Conservation (phyloP, 2,888 invertebrate genomes). For the Oxycera nigricornis region DNA sequence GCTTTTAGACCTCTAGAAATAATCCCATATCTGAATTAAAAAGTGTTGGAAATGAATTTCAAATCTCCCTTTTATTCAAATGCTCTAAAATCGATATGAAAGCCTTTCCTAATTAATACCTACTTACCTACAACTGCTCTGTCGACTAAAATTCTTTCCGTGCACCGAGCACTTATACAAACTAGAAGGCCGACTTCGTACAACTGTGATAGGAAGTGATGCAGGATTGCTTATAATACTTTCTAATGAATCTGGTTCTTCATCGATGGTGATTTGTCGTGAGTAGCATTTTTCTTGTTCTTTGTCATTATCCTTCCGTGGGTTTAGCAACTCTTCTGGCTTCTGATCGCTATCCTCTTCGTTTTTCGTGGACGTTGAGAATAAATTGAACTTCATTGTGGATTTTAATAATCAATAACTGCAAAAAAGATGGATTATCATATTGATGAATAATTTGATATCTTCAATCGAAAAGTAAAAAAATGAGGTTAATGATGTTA, state of each 20-base stretch:
- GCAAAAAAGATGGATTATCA: neutral
- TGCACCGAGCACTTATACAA: conserved; percentile 55
- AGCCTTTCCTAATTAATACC: too few species aligned
- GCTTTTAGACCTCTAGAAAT: too few species aligned
- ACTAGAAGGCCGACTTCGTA: conserved; percentile 59
- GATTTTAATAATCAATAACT: neutral
- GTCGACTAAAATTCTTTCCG: conserved; percentile 56
- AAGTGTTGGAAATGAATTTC: too few species aligned
- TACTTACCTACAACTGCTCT: conserved; percentile 57
- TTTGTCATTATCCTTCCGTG: conserved; percentile 16
- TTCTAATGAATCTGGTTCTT: conserved; percentile 60
- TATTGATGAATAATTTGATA: neutral
- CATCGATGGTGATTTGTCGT: conserved; percentile 57
- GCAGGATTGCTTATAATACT: conserved; percentile 61
- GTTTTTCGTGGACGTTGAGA: conserved; percentile 44
- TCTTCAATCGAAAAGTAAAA: neutral
- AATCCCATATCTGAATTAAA: too few species aligned
- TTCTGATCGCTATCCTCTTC: conserved; percentile 41
- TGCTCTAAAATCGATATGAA: too few species aligned
- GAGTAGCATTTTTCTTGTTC: conserved; percentile 43
- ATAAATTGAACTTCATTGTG: conserved; percentile 50
- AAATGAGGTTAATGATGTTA: neutral
- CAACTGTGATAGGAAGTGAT: conserved; percentile 61
- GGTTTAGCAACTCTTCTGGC: conserved; percentile 40
- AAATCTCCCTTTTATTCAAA: too few species aligned